Percentiles rank a stretch among this genome's conserved stretches.
Conservation (phyloP, 2,888 invertebrate genomes). For the Rhingia rostrata region DNA sequence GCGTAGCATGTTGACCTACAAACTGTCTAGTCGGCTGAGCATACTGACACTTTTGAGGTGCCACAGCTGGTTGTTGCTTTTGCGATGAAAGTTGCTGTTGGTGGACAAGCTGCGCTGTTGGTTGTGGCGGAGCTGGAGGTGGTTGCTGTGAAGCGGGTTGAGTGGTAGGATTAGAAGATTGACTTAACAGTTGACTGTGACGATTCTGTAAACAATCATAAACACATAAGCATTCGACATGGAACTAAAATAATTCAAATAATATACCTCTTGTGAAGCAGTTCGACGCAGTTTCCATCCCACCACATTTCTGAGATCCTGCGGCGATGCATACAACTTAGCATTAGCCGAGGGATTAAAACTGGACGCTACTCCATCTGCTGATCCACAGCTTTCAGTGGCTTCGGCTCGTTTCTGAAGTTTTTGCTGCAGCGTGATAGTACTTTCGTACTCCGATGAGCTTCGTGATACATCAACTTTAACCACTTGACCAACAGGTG, state of each 20-base stretch:
- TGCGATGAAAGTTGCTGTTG: constrained; percentile 64
- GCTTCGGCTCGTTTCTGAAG: constrained; percentile 80
- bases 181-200: constrained; percentile 66
- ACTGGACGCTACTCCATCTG: constrained; percentile 88
- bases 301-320: constrained; percentile 90
- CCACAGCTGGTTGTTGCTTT: constrained; percentile 74
- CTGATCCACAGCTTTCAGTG: constrained; percentile 76
- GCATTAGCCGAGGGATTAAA: constrained; percentile 94
- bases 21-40: constrained; percentile 82
- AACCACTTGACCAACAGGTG: constrained; percentile 88
- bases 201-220: constrained; percentile 74
- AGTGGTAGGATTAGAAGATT: constrained; percentile 44
- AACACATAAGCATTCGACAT: background rate
- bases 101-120: constrained; percentile 65
- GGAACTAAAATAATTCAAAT: background rate
- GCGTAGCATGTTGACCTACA: constrained; percentile 77
- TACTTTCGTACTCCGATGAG: constrained; percentile 83
- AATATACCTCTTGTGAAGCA: constrained; percentile 81
- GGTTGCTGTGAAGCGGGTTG: constrained; percentile 71
- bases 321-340: constrained; percentile 94
- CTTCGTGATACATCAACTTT: constrained; percentile 86
- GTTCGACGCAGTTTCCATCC: constrained; percentile 84
- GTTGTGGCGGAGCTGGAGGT: constrained; percentile 73
- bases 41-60: constrained; percentile 82
- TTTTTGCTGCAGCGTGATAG: constrained; percentile 81